Evolutionary conservation across 2,797 vertebrate genomes (phyloP), one percentile per base, ranked within the genome.

Genomic region (Kryptopterus vitreolus): DNA sequence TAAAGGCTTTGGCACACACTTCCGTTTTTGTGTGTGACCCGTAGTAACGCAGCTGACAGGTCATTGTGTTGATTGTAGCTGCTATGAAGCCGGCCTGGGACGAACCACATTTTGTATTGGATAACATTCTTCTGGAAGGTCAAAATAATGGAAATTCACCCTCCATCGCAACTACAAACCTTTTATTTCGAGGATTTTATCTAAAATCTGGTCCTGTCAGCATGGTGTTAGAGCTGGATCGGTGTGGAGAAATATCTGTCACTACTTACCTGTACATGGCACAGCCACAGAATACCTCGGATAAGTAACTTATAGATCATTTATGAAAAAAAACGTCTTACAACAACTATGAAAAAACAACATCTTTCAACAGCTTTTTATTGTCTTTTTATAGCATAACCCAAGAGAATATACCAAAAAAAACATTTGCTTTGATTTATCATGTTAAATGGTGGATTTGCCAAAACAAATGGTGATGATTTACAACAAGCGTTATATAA

Each of bases 11-110:
- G 71, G 70, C 22, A 63, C 68, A 80, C 73, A 81, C 80, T 84
- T 87, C 86, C 79, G 85, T 83, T 86, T 86, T 84, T 86, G 76
- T 86, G 66, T 85, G 78, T 82, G 61, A 43, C 58, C 76, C 29
- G 70, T 82, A 77, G 80, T 81, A 77, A 84, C 68, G 85, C 82
- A 83, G 81, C 75, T 85, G 82, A 81, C 72, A 7, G 68, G 69
- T 68, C 85, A 85, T 88, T 88, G 83, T 86, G 63, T 70, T 61
- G 50, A 68, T 53, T 26, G 86, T 86, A 86, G 76, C 77, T 73
- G 35, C 69, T 68, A 80, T 81, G 76, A 74, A 83, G 76, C 61
- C 71, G 77, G 26, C 53, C 71, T 59, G 81, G 38, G 35, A 76
- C 63, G n/a, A 63, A 50, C 77, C 22, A 33, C 71, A 57, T 71